These are phyloP conservation scores for Morone chrysops DNA, from an alignment of 2,113 vertebrate species.

Conservation along the genomic window DNA sequence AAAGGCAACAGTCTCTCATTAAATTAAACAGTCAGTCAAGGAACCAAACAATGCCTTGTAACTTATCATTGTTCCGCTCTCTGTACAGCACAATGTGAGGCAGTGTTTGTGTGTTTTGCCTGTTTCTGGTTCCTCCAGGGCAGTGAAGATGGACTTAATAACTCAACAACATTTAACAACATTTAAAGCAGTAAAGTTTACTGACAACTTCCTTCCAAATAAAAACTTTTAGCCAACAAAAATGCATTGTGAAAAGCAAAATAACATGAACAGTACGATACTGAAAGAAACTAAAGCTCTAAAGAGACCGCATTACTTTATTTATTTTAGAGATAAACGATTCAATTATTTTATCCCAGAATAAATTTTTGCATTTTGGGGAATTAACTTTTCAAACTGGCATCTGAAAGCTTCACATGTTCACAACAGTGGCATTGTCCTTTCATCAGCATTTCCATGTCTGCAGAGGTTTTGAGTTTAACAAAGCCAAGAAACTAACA, in stretches of 20 bases:
- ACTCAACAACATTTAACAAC: too few species aligned
- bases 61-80: neutral
- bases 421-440: neutral
- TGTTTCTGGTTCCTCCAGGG: too few species aligned
- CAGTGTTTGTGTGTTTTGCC: neutral
- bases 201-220: neutral
- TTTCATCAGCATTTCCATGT: conserved; percentile 32
- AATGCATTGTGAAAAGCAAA: neutral
- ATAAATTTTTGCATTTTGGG: neutral
- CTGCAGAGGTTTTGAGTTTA: conserved; percentile 18
- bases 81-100: neutral
- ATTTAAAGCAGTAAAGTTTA: neutral
- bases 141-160: neutral
- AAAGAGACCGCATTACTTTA: neutral
- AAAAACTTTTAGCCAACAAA: neutral
- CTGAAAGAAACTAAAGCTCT: neutral
- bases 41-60: neutral
- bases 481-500: conserved; percentile 46
- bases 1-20: neutral
- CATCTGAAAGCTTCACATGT: conserved; percentile 26
- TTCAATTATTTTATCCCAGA: neutral
- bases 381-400: conserved; percentile 12
- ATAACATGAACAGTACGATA: neutral
- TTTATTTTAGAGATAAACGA: neutral
- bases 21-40: neutral